A percentile compares a stretch with the other conserved stretches of the same genome.
Conservation (phyloP, 2,888 invertebrate genomes). For the Melieria picta region DNA sequence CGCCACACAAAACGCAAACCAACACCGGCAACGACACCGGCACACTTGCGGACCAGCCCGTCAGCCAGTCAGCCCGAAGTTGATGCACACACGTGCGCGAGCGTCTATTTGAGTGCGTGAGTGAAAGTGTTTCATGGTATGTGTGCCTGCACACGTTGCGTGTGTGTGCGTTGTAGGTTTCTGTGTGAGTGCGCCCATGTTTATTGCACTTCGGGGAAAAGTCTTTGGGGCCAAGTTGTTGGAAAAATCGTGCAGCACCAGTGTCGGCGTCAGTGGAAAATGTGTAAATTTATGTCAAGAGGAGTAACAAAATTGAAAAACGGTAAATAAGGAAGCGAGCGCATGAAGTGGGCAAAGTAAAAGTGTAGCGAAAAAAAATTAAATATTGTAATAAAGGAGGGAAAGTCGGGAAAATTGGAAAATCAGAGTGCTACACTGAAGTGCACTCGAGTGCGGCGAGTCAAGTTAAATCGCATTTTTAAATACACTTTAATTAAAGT, state of each 20-base stretch:
- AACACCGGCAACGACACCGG: conserved; percentile 27
- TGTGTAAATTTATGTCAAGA: conserved; percentile 15
- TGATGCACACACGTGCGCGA: conserved; percentile 19
- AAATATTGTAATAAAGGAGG: neutral
- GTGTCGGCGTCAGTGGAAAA: neutral
- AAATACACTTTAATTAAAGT: too few relatives aligned
- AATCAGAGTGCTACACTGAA: too few relatives aligned
- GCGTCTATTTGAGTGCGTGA: neutral
- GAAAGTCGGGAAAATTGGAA: neutral
- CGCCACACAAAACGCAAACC: conserved; percentile 36
- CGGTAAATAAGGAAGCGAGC: neutral
- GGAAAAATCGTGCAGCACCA: conserved; percentile 12
- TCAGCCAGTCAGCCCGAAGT: neutral
- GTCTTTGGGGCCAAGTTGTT: conserved; percentile 4
- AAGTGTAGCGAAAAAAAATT: neutral
- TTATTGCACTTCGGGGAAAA: conserved; percentile 18
- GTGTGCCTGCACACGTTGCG: neutral
- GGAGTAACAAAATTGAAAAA: neutral
- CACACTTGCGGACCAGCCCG: neutral
- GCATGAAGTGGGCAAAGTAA: neutral
- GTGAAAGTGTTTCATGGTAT: neutral
- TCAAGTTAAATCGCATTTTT: too few relatives aligned
- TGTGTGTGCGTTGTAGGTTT: neutral
- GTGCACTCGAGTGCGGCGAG: too few relatives aligned
- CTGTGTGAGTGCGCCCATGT: neutral